These are phyloP conservation scores for Crypturellus tataupa DNA, from an alignment of 2,797 vertebrate species.

Conservation along the genomic window DNA sequence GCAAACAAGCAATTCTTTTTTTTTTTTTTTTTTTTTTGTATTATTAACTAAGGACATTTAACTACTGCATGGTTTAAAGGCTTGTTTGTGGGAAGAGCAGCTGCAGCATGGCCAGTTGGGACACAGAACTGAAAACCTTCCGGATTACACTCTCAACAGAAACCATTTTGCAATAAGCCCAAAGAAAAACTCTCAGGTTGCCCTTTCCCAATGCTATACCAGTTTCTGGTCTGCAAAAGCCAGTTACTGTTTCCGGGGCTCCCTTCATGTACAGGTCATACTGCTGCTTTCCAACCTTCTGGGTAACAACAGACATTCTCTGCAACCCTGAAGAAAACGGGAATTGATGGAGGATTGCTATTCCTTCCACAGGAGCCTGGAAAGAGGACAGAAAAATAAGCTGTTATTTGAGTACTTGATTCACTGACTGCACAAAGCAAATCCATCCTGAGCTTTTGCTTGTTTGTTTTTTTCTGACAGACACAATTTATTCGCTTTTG, in stretches of 20 bases:
- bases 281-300: constrained; percentile 5
- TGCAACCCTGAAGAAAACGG: constrained; percentile 78
- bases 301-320: constrained; percentile 76
- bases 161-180: not conserved
- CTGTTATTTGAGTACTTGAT: not conserved
- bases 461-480: not conserved
- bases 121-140: not conserved
- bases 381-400: not conserved
- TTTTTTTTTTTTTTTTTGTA: not conserved
- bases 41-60: not conserved
- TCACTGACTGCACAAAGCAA: not conserved
- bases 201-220: constrained; percentile 48
- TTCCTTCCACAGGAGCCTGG: constrained; percentile 61
- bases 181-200: not conserved
- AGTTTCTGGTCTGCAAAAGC: constrained; percentile 73
- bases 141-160: not conserved
- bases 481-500: not conserved
- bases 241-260: constrained; percentile 73
- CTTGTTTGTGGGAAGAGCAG: not conserved
- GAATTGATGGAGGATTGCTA: constrained; percentile 73
- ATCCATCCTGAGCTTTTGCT: not conserved
- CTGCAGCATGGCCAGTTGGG: not conserved
- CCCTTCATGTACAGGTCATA: constrained; percentile 75
- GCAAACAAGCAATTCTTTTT: not conserved
- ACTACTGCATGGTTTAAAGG: not conserved